Evolutionary conservation across 2,797 vertebrate genomes (phyloP).

Genomic region (Cirrhinus molitorella): DNA sequence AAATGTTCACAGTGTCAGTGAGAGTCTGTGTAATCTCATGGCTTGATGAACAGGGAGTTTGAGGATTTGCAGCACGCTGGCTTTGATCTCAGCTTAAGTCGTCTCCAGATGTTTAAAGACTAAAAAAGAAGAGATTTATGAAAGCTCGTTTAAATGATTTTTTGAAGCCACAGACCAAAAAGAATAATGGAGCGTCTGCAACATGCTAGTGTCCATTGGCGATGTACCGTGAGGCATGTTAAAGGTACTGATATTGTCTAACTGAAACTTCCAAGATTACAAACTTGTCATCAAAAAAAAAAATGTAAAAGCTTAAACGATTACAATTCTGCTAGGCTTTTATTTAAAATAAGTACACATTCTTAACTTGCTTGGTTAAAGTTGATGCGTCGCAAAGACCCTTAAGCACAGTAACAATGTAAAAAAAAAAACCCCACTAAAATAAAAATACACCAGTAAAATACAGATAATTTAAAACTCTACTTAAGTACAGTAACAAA

Average conservation of each 20-base stretch:
- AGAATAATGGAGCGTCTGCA: neutral
- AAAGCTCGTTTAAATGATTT: constrained; percentile 11
- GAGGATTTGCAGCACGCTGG: constrained; percentile 31
- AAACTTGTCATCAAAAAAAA: neutral
- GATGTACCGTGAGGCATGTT: neutral
- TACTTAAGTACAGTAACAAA: no score
- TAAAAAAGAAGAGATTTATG: neutral
- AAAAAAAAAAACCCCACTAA: no score
- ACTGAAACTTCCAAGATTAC: neutral
- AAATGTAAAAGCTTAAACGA: neutral
- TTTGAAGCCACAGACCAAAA: neutral
- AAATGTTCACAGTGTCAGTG: neutral
- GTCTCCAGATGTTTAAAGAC: constrained; percentile 40
- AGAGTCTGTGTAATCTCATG: neutral
- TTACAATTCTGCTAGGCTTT: no score
- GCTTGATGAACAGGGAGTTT: constrained; percentile 13
- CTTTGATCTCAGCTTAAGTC: constrained; percentile 44
- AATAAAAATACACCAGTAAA: no score
- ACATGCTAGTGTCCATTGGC: no score
- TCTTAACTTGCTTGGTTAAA: no score
- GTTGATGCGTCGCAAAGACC: no score
- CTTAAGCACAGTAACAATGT: no score
- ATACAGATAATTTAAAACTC: no score
- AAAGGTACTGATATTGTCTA: neutral
- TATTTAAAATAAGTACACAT: no score